phyloP scores from a whole-genome alignment of 2,797 vertebrate genomes.

The Octomys mimax region DNA sequence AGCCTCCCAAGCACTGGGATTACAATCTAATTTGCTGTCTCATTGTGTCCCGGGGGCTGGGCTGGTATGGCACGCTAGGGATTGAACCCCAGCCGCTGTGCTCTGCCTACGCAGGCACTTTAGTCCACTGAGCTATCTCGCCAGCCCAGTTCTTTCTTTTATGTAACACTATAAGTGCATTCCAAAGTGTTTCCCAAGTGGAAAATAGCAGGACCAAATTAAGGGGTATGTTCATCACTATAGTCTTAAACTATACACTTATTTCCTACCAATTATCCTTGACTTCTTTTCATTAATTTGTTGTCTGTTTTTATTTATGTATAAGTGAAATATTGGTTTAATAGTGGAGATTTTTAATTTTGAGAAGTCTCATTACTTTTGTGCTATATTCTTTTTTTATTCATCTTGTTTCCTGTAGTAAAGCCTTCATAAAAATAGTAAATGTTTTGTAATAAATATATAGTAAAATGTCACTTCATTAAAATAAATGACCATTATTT shows the following conservation, averaged over 20 bases:
- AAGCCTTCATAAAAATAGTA: not conserved
- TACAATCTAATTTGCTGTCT: no score
- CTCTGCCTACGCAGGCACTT: no score
- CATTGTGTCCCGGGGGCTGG: no score
- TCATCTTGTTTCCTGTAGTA: not conserved
- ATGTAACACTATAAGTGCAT: not conserved
- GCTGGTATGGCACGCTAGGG: no score
- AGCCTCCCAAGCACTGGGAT: no score
- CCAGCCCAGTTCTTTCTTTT: not conserved
- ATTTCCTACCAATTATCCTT: constrained; percentile 6
- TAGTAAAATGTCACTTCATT: constrained; percentile 11
- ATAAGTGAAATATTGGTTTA: not conserved
- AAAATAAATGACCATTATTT: constrained; percentile 2
- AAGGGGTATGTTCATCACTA: not conserved
- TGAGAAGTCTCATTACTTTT: not conserved
- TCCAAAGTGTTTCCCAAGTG: not conserved
- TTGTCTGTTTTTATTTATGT: constrained; percentile 24
- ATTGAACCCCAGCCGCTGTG: no score
- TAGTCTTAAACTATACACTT: not conserved
- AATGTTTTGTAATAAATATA: not conserved
- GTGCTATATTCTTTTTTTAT: not conserved
- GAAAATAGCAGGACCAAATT: not conserved
- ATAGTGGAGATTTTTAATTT: not conserved
- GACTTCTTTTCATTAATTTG: not conserved
- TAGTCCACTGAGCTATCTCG: no score